Base-by-base conservation (phyloP, 2,888 invertebrate species). In the Parnassius glacialis region DNA sequence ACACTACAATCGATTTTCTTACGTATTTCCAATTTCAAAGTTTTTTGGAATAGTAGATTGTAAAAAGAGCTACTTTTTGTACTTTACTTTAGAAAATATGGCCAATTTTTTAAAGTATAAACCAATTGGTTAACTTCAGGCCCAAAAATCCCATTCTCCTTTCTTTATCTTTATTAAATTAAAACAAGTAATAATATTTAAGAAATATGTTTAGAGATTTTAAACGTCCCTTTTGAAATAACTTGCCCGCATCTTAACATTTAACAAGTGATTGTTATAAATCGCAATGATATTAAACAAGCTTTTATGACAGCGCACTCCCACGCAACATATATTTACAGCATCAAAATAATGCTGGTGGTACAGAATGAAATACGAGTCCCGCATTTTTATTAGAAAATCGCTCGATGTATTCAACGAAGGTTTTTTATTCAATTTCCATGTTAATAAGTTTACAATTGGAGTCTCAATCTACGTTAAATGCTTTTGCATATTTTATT, bases 341-440 rank as follows among this genome's bases (percentile, higher is more conserved):
- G 67, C 53, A 20, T 45, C 52, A 53, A 53, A n/a, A 34, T 48
- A 16, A 48, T 59, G 59, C 34, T 20, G 53, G 10, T 44, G 51
- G 20, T 43, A 51, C 25, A 25, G 16, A 12, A 16, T 43, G 52
- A 52, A 58, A 52, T 58, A 51, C 42, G 69, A 67, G 68, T 62
- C 56, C 62, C 43, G 64, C 69, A 67, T 69, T 69, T 69, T 70
- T 67, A 67, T 68, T 66, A 57, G 52, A 59, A 65, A 70, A 69
- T 66, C 68, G 64, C 64, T 55, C 57, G 59, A 61, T 63, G 59
- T 59, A 57, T 62, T 57, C 60, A 54, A 62, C 55, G 59, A 43
- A 51, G 66, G 66, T 71, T 71, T 73, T 73, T 71, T 64, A 70
- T 71, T 70, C 73, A 70, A 76, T 76, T 75, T 72, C 67, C 64